Percentiles rank a stretch among this genome's conserved stretches.
Conservation (phyloP, 2,888 invertebrate genomes). For the Amphipoea lucens region DNA sequence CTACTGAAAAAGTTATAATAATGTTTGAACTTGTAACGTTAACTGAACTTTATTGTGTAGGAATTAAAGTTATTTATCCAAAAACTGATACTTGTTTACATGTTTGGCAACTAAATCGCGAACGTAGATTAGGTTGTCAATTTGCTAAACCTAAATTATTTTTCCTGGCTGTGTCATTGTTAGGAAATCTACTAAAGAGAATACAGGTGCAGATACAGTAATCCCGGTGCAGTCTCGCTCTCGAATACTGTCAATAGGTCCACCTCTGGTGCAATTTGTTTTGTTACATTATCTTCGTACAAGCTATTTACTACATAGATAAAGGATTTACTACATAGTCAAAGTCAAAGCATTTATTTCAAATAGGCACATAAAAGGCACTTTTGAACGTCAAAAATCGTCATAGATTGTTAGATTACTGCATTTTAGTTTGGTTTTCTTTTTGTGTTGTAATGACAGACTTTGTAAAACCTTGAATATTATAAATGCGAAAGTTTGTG, state of each 20-base stretch:
- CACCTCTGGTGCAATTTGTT: slow-evolving; percentile 6
- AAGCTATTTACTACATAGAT: background rate
- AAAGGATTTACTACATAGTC: background rate
- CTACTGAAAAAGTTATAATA: no score
- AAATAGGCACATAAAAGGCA: no score
- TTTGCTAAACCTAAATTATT: background rate
- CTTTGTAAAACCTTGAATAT: background rate
- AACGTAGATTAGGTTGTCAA: background rate
- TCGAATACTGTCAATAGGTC: slow-evolving; percentile 12
- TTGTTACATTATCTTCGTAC: background rate
- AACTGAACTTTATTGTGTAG: no score
- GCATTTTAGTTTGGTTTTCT: no score
- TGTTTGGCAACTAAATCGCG: no score
- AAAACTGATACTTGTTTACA: no score
- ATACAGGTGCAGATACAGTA: background rate
- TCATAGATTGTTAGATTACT: background rate
- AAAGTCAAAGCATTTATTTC: no score
- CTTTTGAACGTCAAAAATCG: no score
- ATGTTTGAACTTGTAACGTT: no score
- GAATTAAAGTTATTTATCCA: no score
- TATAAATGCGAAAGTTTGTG: background rate
- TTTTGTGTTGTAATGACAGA: background rate
- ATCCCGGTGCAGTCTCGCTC: background rate
- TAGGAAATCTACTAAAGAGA: background rate
- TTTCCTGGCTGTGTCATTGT: background rate